A percentile compares a stretch with the other conserved stretches of the same genome.
Conservation (phyloP, 2,888 invertebrate species). For the Andrena bucephala region DNA sequence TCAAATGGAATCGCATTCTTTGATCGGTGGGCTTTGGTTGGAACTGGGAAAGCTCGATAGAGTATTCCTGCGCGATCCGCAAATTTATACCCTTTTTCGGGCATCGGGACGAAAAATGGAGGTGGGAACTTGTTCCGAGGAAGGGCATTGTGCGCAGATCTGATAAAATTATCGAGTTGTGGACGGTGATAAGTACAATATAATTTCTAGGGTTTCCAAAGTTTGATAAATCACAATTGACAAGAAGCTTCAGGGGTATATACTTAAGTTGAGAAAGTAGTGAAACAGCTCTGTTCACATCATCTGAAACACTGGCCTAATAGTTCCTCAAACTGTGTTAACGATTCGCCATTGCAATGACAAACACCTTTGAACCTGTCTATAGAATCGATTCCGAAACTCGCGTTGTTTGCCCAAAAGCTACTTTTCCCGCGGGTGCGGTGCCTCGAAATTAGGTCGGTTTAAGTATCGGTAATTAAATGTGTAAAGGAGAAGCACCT, state of each 20-base stretch:
- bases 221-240: too few relatives aligned
- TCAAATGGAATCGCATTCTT: background rate
- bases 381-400: conserved; percentile 13
- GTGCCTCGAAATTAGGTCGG: conserved; percentile 34
- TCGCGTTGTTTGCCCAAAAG: background rate
- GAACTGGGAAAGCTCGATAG: background rate
- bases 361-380: conserved; percentile 4
- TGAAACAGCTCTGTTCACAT: background rate
- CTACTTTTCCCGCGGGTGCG: conserved; percentile 8
- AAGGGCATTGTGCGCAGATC: background rate
- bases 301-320: background rate
- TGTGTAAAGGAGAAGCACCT: conserved; percentile 14
- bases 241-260: too few relatives aligned
- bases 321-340: background rate
- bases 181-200: too few relatives aligned
- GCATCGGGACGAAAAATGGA: background rate
- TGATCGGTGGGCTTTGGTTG: background rate
- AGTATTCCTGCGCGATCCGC: background rate
- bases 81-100: background rate
- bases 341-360: background rate
- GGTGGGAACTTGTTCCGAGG: background rate
- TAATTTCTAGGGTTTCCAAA: too few relatives aligned
- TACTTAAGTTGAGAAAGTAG: background rate
- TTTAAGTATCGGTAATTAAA: conserved; percentile 47
- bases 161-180: background rate